phyloP scores from a whole-genome alignment of 2,113 vertebrate species.

The Eubucco bourcierii region DNA sequence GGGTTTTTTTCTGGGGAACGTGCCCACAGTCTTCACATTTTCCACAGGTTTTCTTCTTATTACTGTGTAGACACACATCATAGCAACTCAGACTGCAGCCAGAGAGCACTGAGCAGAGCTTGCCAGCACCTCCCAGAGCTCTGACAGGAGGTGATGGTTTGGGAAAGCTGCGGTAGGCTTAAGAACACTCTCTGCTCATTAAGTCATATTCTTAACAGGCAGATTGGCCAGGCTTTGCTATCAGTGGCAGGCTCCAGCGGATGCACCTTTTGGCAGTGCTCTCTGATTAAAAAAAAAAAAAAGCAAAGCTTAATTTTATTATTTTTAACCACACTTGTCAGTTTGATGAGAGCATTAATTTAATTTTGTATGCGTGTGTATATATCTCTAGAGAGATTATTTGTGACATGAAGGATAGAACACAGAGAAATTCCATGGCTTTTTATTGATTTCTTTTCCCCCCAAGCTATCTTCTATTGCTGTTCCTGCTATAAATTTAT shows the following conservation, averaged over 20 bases:
- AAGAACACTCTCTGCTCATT: background rate
- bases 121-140: slow-evolving; percentile 1
- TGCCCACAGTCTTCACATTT: slow-evolving; percentile 17
- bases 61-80: slow-evolving; percentile 27
- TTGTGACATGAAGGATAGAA: slow-evolving; percentile 25
- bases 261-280: slow-evolving; percentile 23
- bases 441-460: background rate
- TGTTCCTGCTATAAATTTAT: slow-evolving; percentile 27
- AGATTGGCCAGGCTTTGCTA: background rate
- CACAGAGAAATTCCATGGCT: slow-evolving; percentile 19
- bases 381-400: slow-evolving; percentile 21
- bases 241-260: background rate
- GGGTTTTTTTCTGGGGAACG: slow-evolving; percentile 16
- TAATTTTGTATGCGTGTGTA: background rate
- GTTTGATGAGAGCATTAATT: slow-evolving; percentile 42
- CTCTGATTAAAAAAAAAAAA: background rate
- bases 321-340: slow-evolving; percentile 36
- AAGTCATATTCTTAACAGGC: background rate
- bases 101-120: background rate
- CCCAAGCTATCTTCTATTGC: background rate
- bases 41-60: background rate
- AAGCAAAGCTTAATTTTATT: slow-evolving; percentile 13
- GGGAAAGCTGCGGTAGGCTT: background rate
- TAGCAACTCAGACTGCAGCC: background rate
- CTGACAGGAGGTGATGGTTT: background rate